These are phyloP conservation scores for Aepyceros melampus DNA, from an alignment of 2,113 vertebrate species.

Conservation along the genomic window DNA sequence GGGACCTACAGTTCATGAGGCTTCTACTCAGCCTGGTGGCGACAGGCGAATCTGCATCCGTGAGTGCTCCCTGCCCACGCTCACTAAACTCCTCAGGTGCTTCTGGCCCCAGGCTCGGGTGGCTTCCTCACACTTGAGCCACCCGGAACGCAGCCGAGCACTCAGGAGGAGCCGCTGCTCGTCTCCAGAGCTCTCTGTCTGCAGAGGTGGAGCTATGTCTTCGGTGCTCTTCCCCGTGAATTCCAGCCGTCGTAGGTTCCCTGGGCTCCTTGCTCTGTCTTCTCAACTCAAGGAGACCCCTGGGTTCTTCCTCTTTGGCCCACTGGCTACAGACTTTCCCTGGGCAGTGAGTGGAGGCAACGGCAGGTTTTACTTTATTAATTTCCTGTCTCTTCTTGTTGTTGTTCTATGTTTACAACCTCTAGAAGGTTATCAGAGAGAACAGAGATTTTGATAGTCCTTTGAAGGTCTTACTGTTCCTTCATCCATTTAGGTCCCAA, in stretches of 20 bases:
- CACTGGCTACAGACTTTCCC: not conserved
- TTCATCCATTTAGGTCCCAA: not conserved
- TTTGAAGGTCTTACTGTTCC: not conserved
- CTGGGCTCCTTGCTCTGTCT: not conserved
- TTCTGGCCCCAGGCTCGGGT: not conserved
- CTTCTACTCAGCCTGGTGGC: not conserved
- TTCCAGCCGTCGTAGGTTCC: not conserved
- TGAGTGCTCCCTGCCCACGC: not conserved
- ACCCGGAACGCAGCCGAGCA: not conserved
- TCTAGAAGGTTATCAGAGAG: not conserved
- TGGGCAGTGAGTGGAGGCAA: not conserved
- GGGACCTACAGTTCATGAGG: not conserved
- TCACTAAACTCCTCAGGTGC: not conserved
- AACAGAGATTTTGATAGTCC: not conserved
- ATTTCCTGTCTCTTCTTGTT: not conserved
- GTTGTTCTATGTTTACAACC: not conserved
- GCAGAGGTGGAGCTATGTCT: not conserved
- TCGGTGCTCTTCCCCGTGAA: not conserved
- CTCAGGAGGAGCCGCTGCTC: not conserved
- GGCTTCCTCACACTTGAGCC: not conserved
- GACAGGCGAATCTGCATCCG: rapidly evolving
- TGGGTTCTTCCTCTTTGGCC: not conserved
- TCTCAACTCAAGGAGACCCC: not conserved
- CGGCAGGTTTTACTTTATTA: not conserved
- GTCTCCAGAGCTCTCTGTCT: not conserved